Evolutionary conservation across 2,888 invertebrate species (phyloP).

Genomic region (Tetragnatha montana): DNA sequence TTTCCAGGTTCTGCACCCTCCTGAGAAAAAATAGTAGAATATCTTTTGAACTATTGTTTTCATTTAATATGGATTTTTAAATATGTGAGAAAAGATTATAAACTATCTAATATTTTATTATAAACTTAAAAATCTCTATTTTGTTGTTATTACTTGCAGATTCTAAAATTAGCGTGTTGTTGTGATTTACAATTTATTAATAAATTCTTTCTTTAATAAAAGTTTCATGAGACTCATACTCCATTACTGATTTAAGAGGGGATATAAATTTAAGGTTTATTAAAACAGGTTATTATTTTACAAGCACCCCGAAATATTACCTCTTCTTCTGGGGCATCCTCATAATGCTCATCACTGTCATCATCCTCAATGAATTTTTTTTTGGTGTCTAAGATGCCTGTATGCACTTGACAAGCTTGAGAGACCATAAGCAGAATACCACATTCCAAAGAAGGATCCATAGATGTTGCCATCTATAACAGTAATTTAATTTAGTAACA

Average conservation of each 20-base stretch:
- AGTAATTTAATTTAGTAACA: constrained; percentile 74
- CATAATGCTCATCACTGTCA: constrained; percentile 76
- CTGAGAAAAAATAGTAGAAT: constrained; percentile 4
- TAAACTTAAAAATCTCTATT: too few relatives aligned
- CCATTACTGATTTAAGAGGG: neutral
- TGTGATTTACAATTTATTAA: too few relatives aligned
- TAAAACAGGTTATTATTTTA: neutral
- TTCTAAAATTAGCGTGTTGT: too few relatives aligned
- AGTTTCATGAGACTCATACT: too few relatives aligned
- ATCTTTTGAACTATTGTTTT: too few relatives aligned
- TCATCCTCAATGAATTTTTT: constrained; percentile 73
- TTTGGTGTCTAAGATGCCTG: constrained; percentile 72
- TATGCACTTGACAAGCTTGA: constrained; percentile 79
- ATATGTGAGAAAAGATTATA: too few relatives aligned
- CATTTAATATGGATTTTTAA: neutral
- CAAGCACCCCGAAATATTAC: neutral
- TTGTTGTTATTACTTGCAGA: too few relatives aligned
- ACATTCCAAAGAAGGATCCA: constrained; percentile 86
- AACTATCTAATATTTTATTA: too few relatives aligned
- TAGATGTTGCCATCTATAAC: constrained; percentile 80
- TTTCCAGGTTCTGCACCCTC: constrained; percentile 27
- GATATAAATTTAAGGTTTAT: neutral
- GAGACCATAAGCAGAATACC: constrained; percentile 88
- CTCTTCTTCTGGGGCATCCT: constrained; percentile 73
- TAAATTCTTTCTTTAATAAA: too few relatives aligned